A percentile compares a stretch with the other conserved stretches of the same genome.
phyloP scores from a whole-genome alignment of 2,888 invertebrate species.

The Phortica okadai region DNA sequence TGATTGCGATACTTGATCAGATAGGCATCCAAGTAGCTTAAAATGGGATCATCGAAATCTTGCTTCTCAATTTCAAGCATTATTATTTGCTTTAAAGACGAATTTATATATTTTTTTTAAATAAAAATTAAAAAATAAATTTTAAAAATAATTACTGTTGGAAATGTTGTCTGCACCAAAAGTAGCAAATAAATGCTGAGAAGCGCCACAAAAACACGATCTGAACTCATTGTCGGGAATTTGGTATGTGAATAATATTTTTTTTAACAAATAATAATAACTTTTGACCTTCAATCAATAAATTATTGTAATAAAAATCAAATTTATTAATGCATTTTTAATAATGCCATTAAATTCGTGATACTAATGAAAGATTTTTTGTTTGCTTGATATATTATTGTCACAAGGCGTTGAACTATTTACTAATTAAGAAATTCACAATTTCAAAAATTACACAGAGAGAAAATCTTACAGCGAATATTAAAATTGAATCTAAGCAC shows the following conservation, averaged over 20 bases:
- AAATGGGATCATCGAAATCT: neutral
- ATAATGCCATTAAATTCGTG: neutral
- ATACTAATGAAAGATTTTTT: no score
- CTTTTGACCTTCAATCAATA: no score
- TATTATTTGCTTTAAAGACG: neutral
- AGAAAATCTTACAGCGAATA: no score
- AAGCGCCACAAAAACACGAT: neutral
- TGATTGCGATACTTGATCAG: conserved; percentile 17
- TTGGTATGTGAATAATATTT: neutral
- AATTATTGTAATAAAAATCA: neutral
- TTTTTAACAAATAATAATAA: neutral
- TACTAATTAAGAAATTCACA: no score
- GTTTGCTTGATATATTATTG: no score
- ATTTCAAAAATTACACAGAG: no score
- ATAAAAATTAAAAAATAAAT: neutral
- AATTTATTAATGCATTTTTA: conserved; percentile 1
- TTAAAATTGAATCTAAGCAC: no score
- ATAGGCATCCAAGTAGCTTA: conserved; percentile 4
- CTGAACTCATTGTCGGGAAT: neutral
- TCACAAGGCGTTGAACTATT: no score
- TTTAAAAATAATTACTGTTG: neutral
- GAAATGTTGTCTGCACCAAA: neutral
- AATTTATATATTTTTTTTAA: neutral
- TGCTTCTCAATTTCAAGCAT: neutral
- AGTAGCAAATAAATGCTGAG: conserved; percentile 31